Base-by-base conservation (phyloP, 2,113 vertebrate genomes). In the Cyanoliseus patagonus region DNA sequence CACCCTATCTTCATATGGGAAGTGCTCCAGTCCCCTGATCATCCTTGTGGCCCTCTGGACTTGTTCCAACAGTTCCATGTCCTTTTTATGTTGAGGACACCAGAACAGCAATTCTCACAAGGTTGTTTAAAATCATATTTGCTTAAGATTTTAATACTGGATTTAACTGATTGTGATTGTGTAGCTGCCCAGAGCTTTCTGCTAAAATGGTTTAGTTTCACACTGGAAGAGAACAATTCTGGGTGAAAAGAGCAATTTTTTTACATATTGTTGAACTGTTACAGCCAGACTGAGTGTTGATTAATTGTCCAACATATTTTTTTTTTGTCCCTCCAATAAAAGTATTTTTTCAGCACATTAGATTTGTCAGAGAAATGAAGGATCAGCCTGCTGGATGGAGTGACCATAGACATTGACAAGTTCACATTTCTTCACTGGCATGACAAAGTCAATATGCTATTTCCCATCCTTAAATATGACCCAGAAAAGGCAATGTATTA, bases 391-490 rank as follows among this genome's bases (percentile, higher is more conserved):
- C 59, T 92, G 70, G 70, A 92, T 90, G 68, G 90, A 93, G 80
- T 76, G 91, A 91, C 87, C 83, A 77, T 51, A 93, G 86, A 59
- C 4, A 13, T 81, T 96, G 96, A 91, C 95, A 95, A 30, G 80
- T 88, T 92, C 87, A 85, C 90, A 92, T 92, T 95, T 95, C 91
- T 95, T 87, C 74, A 25, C 83, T 67, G 82, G 51, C 74, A 78
- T 67, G 90, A 90, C 73, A 95, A 95, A 97, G 96, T 97, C 96
- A 95, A 96, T 97, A 97, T 72, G 47, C 46, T 92, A 97, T 94
- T 96, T 95, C 77, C 96, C 47, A 47, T 93, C 94, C 80, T 94
- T 97, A 95, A 97, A 96, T 96, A 96, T 91, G 82, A 92, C 77
- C 24, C 59, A 92, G 94, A 89, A 89, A 96, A 81, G 55, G 86